Evolutionary conservation across 2,113 vertebrate genomes (phyloP).

Genomic region (Paramisgurnus dabryanus): DNA sequence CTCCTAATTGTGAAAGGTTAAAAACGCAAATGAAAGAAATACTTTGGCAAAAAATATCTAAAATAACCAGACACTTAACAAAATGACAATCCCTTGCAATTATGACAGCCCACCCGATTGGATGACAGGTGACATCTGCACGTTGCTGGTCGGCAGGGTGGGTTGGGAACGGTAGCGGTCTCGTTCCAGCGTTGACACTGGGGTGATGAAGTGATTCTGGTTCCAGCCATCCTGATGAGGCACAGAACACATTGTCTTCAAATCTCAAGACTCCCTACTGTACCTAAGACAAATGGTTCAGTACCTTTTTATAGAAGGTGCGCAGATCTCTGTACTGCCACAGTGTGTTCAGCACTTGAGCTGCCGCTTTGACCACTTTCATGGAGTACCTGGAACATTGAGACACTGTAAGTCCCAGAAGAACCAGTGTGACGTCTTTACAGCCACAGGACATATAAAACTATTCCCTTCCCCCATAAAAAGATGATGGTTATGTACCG

Average conservation of each 20-base stretch:
- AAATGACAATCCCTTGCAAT: background rate
- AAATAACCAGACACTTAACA: background rate
- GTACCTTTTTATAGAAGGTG: conserved; percentile 96
- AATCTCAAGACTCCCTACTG: background rate
- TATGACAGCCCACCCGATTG: conserved; percentile 84
- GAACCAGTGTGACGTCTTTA: no score
- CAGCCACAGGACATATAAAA: background rate
- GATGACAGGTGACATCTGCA: conserved; percentile 94
- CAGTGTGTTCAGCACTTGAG: conserved; percentile 94
- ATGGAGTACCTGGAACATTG: conserved; percentile 81
- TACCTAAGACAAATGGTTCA: background rate
- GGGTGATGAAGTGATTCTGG: conserved; percentile 97
- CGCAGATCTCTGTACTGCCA: conserved; percentile 98
- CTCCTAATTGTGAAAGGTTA: conserved; percentile 74
- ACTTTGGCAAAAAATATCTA: background rate
- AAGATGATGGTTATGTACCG: conserved; percentile 71
- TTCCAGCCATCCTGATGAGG: conserved; percentile 91
- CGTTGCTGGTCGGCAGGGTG: conserved; percentile 88
- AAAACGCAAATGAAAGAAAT: background rate
- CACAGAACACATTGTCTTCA: conserved; percentile 41
- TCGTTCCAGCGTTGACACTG: conserved; percentile 92
- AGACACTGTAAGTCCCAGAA: no score
- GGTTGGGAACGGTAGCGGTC: conserved; percentile 97
- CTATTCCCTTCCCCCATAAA: background rate
- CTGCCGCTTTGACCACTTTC: conserved; percentile 96